A percentile compares a stretch with the other conserved stretches of the same genome.
These are phyloP conservation scores for Hypomesus transpacificus DNA, from an alignment of 2,113 vertebrate genomes.

Conservation along the genomic window DNA sequence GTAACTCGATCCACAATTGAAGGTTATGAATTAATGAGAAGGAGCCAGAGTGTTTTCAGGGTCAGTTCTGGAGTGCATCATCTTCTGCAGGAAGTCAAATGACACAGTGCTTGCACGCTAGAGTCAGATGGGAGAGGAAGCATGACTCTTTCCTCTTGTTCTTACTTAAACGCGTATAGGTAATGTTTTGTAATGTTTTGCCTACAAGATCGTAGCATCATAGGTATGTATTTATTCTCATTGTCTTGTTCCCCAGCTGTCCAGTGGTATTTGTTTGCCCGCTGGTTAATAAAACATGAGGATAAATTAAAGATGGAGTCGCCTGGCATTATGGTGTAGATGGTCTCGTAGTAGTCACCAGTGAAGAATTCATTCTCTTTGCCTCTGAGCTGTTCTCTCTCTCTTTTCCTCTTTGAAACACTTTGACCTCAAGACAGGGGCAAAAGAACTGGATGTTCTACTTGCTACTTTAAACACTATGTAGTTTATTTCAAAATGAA, in stretches of 20 bases:
- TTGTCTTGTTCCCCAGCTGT: background rate
- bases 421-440: background rate
- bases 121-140: background rate
- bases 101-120: background rate
- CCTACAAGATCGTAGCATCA: background rate
- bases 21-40: conserved; percentile 66
- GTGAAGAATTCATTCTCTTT: conserved; percentile 3
- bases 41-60: background rate
- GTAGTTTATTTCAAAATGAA: background rate
- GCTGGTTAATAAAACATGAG: conserved; percentile 57
- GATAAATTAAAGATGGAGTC: conserved; percentile 57
- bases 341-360: conserved; percentile 3
- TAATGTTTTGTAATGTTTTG: background rate
- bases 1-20: conserved; percentile 59
- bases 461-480: too few species aligned
- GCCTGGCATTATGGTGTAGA: conserved; percentile 13
- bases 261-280: conserved; percentile 29
- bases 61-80: background rate
- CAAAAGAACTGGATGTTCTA: too few species aligned
- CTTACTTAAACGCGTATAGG: background rate
- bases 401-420: background rate
- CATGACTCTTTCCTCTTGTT: background rate
- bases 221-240: background rate
- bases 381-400: conserved; percentile 25
- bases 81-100: background rate